These are phyloP conservation scores for Danio albolineatus DNA, from an alignment of 2,797 vertebrate species.

Conservation along the genomic window DNA sequence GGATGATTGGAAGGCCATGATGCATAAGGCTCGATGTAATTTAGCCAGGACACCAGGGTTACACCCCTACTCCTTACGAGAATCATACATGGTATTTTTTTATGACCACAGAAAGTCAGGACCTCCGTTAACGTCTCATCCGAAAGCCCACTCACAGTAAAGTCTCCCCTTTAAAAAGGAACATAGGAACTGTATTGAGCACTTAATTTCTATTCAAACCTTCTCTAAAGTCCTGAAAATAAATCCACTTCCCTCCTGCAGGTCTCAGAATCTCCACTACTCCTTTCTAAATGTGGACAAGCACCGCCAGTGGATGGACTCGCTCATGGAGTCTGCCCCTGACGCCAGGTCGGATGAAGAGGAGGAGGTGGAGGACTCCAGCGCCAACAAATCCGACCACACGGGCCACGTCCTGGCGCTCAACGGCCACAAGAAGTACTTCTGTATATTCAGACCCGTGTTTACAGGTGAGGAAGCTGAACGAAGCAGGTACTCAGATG, in stretches of 20 bases:
- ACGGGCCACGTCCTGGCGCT: conserved; percentile 94
- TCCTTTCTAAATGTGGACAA: conserved; percentile 98
- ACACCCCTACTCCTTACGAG: no score
- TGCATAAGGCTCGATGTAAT: no score
- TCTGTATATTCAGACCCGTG: conserved; percentile 93
- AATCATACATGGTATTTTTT: no score
- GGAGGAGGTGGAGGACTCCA: conserved; percentile 62
- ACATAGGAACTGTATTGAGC: not conserved
- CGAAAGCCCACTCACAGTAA: no score
- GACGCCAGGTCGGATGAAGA: conserved; percentile 87
- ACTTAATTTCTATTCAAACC: no score
- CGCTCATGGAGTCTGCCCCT: conserved; percentile 89
- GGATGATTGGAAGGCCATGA: no score
- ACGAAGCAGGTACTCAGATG: conserved; percentile 62
- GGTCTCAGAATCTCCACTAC: conserved; percentile 94
- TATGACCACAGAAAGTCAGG: no score
- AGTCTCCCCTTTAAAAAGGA: no score
- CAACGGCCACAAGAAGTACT: conserved; percentile 97
- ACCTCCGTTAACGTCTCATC: no score
- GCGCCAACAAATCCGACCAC: conserved; percentile 78
- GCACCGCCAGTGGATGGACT: conserved; percentile 91
- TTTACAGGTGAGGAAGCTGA: conserved; percentile 79
- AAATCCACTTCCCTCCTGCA: conserved; percentile 58
- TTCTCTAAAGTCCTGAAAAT: not conserved
- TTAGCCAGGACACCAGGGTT: no score